Conservation (phyloP, 2,888 invertebrate species). For the Melanostoma scalare region DNA sequence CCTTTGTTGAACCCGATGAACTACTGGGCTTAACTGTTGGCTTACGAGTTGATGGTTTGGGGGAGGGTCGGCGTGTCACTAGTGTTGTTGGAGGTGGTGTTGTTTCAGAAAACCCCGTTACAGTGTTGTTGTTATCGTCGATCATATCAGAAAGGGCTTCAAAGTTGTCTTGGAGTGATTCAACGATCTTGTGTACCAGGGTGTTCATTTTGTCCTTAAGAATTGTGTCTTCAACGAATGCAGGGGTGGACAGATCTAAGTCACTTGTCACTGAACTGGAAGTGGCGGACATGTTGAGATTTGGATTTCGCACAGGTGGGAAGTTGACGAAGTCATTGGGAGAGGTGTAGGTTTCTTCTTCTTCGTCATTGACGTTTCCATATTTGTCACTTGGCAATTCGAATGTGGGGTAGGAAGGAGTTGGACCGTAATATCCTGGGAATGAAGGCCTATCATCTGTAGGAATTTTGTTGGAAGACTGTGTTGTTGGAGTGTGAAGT, state of each 20-base stretch:
- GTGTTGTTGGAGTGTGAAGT: slow-evolving; percentile 76
- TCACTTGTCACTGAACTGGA: slow-evolving; percentile 84
- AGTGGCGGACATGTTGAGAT: slow-evolving; percentile 87
- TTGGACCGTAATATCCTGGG: slow-evolving; percentile 81
- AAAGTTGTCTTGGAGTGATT: slow-evolving; percentile 92
- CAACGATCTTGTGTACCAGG: slow-evolving; percentile 92
- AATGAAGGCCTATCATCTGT: slow-evolving; percentile 80
- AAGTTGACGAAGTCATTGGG: slow-evolving; percentile 90
- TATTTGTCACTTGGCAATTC: slow-evolving; percentile 77
- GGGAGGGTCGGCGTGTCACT: slow-evolving; percentile 75
- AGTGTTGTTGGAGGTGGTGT: slow-evolving; percentile 72
- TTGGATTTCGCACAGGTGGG: slow-evolving; percentile 92
- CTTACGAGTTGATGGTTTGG: slow-evolving; percentile 78
- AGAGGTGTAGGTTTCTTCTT: slow-evolving; percentile 85
- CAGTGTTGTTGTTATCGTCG: slow-evolving; percentile 83
- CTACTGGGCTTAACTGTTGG: slow-evolving; percentile 75
- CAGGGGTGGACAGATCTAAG: slow-evolving; percentile 89
- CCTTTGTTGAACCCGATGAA: slow-evolving; percentile 76
- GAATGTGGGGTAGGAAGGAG: slow-evolving; percentile 80
- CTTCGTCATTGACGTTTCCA: slow-evolving; percentile 76
- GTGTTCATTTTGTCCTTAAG: slow-evolving; percentile 91
- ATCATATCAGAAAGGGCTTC: slow-evolving; percentile 91
- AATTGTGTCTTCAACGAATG: slow-evolving; percentile 89
- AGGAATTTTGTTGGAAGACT: slow-evolving; percentile 76
- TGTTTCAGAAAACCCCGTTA: slow-evolving; percentile 66